phyloP scores from a whole-genome alignment of 2,113 vertebrate species.

The Balaeniceps rex region DNA sequence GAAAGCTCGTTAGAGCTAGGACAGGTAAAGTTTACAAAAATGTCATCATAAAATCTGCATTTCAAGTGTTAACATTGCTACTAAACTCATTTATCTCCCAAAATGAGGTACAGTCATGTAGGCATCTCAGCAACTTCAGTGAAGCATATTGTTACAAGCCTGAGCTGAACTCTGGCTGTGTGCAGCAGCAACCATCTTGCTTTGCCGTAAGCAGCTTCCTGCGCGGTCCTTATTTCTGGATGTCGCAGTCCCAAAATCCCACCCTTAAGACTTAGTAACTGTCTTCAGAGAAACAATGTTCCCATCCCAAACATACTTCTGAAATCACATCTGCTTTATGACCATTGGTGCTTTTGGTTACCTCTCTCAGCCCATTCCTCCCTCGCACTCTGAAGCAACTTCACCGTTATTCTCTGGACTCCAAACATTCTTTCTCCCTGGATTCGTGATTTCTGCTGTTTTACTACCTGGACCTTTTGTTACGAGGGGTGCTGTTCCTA shows the following conservation, averaged over 20 bases:
- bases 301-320: neutral
- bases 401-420: neutral
- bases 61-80: neutral
- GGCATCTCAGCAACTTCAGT: neutral
- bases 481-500: neutral
- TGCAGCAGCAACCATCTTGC: neutral
- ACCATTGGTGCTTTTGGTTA: neutral
- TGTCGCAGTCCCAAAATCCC: neutral
- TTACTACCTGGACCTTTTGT: neutral
- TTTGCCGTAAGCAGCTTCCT: neutral
- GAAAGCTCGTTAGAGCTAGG: neutral
- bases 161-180: neutral
- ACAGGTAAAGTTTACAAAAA: neutral
- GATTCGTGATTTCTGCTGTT: neutral
- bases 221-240: rapidly evolving
- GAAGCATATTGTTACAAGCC: neutral
- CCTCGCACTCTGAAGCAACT: neutral
- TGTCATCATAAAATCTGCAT: neutral
- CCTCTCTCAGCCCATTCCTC: neutral
- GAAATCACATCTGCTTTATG: neutral
- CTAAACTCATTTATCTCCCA: neutral
- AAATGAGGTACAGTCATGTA: neutral
- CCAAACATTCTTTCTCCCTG: neutral
- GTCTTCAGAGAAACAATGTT: neutral
- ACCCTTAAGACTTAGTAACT: neutral